These are phyloP conservation scores for Channa argus DNA, from an alignment of 2,113 vertebrate species.

Conservation along the genomic window DNA sequence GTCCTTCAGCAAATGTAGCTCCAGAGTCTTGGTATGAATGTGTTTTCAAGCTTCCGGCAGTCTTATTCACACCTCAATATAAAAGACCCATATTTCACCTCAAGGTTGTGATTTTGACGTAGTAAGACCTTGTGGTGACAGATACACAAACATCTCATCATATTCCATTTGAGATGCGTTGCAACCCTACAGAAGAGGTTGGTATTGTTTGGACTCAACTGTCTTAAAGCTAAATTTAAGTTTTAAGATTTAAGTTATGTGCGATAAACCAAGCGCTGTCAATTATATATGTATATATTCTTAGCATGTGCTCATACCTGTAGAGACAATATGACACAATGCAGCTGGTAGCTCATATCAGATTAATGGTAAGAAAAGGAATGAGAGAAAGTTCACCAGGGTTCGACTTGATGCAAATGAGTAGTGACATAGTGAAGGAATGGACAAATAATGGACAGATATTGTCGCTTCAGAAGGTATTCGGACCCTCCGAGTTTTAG, in stretches of 20 bases:
- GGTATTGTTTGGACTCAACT: neutral
- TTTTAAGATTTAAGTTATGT: neutral
- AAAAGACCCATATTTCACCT: slow-evolving; percentile 17
- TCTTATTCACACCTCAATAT: slow-evolving; percentile 28
- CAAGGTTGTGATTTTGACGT: slow-evolving; percentile 8
- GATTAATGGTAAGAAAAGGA: slow-evolving; percentile 18
- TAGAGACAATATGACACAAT: slow-evolving; percentile 1
- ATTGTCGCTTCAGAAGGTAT: neutral
- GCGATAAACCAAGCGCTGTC: neutral
- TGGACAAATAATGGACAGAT: slow-evolving; percentile 4
- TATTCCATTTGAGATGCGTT: neutral
- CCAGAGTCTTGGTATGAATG: slow-evolving; percentile 3
- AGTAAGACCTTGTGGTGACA: neutral
- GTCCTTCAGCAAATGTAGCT: slow-evolving; percentile 15
- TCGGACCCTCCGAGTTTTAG: too few species aligned
- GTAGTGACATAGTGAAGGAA: slow-evolving; percentile 11
- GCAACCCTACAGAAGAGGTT: neutral
- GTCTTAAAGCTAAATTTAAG: slow-evolving; percentile 6
- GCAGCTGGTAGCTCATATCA: slow-evolving; percentile 3
- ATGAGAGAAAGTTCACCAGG: slow-evolving; percentile 7
- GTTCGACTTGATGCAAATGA: slow-evolving; percentile 45
- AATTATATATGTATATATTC: neutral
- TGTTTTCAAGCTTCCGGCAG: slow-evolving; percentile 11
- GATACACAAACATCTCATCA: neutral
- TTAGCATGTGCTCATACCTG: slow-evolving; percentile 7